Conservation (phyloP, 2,113 vertebrate species). For the Collichthys lucidus region DNA sequence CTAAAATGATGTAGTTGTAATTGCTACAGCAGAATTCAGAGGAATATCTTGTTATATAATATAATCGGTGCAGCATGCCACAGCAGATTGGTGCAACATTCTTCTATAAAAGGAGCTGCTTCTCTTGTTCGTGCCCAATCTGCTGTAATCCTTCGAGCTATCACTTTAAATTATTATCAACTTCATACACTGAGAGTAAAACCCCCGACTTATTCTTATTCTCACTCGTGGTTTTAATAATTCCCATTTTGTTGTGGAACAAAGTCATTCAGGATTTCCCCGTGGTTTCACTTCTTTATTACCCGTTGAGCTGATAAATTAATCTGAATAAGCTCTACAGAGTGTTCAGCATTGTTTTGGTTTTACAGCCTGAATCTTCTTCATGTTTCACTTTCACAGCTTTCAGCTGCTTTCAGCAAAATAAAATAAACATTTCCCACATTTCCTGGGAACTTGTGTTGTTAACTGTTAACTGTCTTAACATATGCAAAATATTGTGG, state of each 20-base stretch:
- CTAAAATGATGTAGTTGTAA: neutral
- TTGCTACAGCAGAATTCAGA: neutral
- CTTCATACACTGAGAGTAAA: neutral
- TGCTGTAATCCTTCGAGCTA: conserved; percentile 32
- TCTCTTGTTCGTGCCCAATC: conserved; percentile 10
- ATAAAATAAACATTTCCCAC: neutral
- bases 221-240: neutral
- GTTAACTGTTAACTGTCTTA: neutral
- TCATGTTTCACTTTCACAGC: no score
- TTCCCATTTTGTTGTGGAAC: neutral
- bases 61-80: neutral
- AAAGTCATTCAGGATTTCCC: neutral
- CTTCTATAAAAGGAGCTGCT: conserved; percentile 30
- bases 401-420: neutral
- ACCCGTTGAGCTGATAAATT: neutral
- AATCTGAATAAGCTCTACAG: no score
- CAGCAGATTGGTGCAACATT: conserved; percentile 11
- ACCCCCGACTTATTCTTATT: no score
- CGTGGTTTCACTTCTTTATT: neutral
- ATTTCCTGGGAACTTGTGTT: neutral
- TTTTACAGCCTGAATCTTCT: neutral
- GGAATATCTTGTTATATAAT: neutral
- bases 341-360: neutral
- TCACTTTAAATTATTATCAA: conserved; percentile 22
- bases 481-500: neutral